These are phyloP conservation scores for Poecilia velifera DNA, from an alignment of 2,797 vertebrate genomes.

Conservation along the genomic window DNA sequence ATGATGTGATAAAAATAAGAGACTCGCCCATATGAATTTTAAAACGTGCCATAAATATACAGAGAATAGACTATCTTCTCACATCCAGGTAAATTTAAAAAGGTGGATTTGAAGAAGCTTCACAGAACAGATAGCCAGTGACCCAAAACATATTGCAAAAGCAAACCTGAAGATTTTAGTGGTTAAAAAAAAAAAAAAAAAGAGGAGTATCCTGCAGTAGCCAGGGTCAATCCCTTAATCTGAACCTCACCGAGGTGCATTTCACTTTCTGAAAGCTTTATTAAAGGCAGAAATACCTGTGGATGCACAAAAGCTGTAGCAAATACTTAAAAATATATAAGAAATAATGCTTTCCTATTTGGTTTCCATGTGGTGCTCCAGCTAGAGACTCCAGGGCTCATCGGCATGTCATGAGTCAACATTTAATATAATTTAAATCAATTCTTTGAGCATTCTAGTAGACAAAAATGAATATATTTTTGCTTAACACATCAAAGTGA, in stretches of 20 bases:
- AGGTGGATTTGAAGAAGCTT: background rate
- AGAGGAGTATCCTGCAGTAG: background rate
- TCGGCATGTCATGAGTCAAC: background rate
- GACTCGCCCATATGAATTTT: background rate
- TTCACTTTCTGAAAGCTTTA: slow-evolving; percentile 2
- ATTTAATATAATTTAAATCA: background rate
- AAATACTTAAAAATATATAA: background rate
- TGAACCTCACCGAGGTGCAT: background rate
- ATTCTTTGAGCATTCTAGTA: background rate
- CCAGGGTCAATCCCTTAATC: background rate
- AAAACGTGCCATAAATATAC: background rate
- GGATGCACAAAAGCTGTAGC: background rate
- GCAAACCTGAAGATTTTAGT: background rate
- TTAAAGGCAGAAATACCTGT: background rate
- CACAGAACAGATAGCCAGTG: background rate
- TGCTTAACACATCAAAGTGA: background rate
- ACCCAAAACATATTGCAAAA: background rate
- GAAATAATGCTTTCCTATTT: background rate
- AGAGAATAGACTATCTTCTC: background rate
- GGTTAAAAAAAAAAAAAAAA: background rate
- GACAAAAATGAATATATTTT: background rate
- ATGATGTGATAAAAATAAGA: slow-evolving; percentile 7
- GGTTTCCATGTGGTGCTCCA: background rate
- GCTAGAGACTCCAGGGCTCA: background rate
- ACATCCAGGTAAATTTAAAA: background rate